Evolutionary conservation across 2,113 vertebrate species (phyloP).

Genomic region (Tichodroma muraria): DNA sequence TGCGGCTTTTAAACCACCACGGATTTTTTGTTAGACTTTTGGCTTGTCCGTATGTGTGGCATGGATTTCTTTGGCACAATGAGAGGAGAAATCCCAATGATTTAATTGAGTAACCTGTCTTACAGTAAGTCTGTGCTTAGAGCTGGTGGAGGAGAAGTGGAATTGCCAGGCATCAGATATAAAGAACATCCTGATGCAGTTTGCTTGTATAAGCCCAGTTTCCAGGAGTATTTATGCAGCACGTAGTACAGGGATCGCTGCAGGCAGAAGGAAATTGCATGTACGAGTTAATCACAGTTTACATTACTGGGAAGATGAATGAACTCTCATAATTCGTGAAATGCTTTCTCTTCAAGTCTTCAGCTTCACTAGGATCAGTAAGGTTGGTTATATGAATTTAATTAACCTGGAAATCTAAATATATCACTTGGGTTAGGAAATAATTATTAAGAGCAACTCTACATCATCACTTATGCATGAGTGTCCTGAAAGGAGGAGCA

Average conservation of each 20-base stretch:
- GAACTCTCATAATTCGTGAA: background rate
- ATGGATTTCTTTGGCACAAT: background rate
- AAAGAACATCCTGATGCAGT: background rate
- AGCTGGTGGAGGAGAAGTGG: background rate
- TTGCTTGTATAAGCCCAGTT: background rate
- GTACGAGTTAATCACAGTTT: background rate
- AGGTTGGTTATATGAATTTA: background rate
- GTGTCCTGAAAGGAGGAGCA: background rate
- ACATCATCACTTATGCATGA: background rate
- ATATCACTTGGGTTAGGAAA: background rate
- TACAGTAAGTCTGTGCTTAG: background rate
- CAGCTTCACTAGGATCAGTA: background rate
- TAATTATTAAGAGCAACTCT: background rate
- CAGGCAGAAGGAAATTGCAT: background rate
- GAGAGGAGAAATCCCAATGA: background rate
- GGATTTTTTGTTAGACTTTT: background rate
- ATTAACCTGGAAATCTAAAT: background rate
- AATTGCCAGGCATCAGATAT: background rate
- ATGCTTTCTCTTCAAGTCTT: background rate
- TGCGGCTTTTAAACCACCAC: background rate
- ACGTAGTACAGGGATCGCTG: fast-evolving
- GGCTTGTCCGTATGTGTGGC: background rate
- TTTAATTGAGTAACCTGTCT: background rate
- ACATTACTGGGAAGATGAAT: background rate
- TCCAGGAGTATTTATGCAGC: background rate